A percentile compares a stretch with the other conserved stretches of the same genome.
Conservation (phyloP, 53 echinoderm and acorn worm species). For the Arbacia lixula region DNA sequence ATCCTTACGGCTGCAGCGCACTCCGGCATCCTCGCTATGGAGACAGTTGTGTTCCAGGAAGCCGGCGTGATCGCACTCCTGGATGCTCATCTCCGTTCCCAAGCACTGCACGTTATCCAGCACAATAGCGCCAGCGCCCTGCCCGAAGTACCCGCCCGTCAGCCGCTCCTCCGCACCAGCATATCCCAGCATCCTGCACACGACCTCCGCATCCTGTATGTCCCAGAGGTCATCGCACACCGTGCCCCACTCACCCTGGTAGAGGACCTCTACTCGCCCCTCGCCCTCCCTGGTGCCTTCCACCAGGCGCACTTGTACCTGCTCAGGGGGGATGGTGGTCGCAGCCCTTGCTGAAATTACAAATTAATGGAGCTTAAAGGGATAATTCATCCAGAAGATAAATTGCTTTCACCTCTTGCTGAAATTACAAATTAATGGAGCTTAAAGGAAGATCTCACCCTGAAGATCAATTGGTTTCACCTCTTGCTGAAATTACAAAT, state of each 20-base stretch:
- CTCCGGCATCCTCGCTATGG: conserved; percentile 35
- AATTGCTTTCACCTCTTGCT: no score
- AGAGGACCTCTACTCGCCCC: conserved; percentile 40
- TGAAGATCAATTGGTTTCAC: no score
- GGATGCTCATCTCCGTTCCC: conserved; percentile 17
- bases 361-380: no score
- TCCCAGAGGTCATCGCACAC: conserved; percentile 63
- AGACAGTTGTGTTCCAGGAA: conserved; percentile 13
- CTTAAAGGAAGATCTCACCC: no score
- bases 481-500: no score
- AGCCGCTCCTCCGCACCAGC: not conserved
- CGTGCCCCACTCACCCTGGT: conserved; percentile 55
- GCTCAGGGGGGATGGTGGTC: no score
- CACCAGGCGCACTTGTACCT: conserved; percentile 3
- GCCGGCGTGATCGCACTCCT: conserved; percentile 4
- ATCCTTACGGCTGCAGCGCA: conserved; percentile 18
- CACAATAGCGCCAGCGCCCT: conserved; percentile 10
- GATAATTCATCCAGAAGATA: no score
- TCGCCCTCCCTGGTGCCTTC: conserved; percentile 9
- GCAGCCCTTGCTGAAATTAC: no score
- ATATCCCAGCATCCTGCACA: conserved; percentile 10
- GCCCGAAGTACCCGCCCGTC: conserved; percentile 2
- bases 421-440: no score
- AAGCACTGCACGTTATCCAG: conserved; percentile 40
- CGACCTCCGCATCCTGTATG: conserved; percentile 22